Percentiles rank a stretch among this genome's conserved stretches.
phyloP scores from a whole-genome alignment of 2,113 vertebrate species.

The Nymphicus hollandicus region DNA sequence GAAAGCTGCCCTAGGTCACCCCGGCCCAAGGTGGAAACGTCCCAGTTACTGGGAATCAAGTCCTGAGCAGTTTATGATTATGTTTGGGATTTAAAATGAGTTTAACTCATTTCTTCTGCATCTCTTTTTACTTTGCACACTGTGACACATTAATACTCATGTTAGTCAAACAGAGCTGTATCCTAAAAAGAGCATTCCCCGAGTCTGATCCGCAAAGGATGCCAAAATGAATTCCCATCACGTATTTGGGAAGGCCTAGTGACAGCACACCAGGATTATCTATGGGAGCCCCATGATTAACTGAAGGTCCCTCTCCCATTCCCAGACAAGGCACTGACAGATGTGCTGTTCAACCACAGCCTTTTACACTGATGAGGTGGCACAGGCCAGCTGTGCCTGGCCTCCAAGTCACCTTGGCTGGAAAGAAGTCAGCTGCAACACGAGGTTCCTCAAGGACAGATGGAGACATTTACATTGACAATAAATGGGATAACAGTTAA shows the following conservation, averaged over 20 bases:
- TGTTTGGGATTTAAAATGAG: background rate
- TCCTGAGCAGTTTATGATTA: background rate
- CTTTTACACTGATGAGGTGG: background rate
- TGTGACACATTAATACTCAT: background rate
- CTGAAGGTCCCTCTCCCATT: background rate
- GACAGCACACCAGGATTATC: background rate
- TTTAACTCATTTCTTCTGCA: background rate
- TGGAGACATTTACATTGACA: background rate
- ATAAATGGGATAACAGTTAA: background rate
- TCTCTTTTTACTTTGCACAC: background rate
- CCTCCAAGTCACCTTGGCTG: constrained; percentile 11
- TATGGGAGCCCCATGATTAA: background rate
- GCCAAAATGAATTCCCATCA: background rate
- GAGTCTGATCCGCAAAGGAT: background rate
- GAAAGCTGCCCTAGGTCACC: background rate
- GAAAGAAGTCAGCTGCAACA: background rate
- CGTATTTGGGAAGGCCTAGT: background rate
- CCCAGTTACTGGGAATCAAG: background rate
- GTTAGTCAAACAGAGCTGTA: accelerated
- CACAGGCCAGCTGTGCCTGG: background rate
- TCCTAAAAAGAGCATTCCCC: background rate
- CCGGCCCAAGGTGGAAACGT: accelerated
- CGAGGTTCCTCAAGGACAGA: background rate
- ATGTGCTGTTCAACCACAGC: background rate
- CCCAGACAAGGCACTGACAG: background rate